Conservation (phyloP, 2,888 invertebrate genomes). For the Acanthosepion pharaonis region DNA sequence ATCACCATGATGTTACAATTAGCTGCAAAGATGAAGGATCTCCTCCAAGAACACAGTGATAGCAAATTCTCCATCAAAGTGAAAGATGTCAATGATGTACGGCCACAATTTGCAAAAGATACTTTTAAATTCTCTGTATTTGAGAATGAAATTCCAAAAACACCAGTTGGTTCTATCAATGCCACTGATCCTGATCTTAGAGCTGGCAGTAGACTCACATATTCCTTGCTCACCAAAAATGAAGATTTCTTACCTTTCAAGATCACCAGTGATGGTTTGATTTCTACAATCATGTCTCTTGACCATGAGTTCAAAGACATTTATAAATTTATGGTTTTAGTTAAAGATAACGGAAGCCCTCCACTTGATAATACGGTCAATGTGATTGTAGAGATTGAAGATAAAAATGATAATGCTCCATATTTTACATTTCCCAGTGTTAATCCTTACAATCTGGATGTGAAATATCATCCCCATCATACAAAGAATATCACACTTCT, state of each 20-base stretch:
- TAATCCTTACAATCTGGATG: not conserved
- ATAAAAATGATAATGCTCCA: not conserved
- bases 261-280: not conserved
- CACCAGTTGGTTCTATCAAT: not conserved
- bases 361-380: not conserved
- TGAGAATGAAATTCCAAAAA: not conserved
- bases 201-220: not conserved
- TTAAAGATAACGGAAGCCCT: not conserved
- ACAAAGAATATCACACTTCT: not conserved
- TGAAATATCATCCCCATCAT: not conserved
- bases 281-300: not conserved
- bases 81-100: not conserved
- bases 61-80: not conserved
- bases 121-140: not conserved
- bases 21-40: slow-evolving; percentile 2
- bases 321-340: not conserved
- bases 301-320: not conserved
- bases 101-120: not conserved
- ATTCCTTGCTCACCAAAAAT: not conserved
- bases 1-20: not conserved
- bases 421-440: not conserved
- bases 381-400: not conserved
- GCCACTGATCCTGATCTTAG: not conserved
- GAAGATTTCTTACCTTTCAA: not conserved
- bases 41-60: not conserved